Evolutionary conservation across 2,888 invertebrate species (phyloP).

Genomic region (Cyclophora punctaria): DNA sequence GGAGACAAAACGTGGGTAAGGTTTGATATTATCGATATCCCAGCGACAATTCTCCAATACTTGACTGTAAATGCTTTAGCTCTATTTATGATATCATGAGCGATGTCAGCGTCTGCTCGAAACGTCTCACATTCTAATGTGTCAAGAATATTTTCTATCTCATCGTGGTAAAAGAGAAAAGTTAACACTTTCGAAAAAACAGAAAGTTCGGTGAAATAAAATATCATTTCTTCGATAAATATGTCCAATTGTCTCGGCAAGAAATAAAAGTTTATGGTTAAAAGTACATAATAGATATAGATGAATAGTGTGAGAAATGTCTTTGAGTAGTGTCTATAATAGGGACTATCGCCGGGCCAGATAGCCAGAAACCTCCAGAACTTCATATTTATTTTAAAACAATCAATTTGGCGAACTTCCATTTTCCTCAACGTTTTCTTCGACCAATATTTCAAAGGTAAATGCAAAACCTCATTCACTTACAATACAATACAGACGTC

Average conservation of each 20-base stretch:
- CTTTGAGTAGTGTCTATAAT: slow-evolving; percentile 30
- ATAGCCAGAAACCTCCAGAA: slow-evolving; percentile 42
- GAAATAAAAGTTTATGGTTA: slow-evolving; percentile 38
- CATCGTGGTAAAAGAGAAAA: slow-evolving; percentile 26
- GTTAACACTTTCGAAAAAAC: slow-evolving; percentile 39
- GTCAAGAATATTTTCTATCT: slow-evolving; percentile 29
- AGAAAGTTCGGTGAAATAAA: slow-evolving; percentile 40
- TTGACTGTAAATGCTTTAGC: slow-evolving; percentile 34
- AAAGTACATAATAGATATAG: slow-evolving; percentile 26
- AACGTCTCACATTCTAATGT: slow-evolving; percentile 41
- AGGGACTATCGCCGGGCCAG: slow-evolving; percentile 23
- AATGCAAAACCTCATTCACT: no score
- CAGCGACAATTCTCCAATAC: slow-evolving; percentile 37
- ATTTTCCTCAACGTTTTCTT: slow-evolving; percentile 6
- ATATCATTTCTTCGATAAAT: slow-evolving; percentile 41
- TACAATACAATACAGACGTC: no score
- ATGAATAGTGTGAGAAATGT: slow-evolving; percentile 25
- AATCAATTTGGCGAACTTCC: slow-evolving; percentile 35
- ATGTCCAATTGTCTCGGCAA: slow-evolving; percentile 34
- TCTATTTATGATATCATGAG: slow-evolving; percentile 24
- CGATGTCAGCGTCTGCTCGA: slow-evolving; percentile 28
- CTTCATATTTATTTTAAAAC: slow-evolving; percentile 36
- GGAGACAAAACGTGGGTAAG: slow-evolving; percentile 27
- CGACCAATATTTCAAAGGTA: no score
- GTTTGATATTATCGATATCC: slow-evolving; percentile 28